These are phyloP conservation scores for Oplegnathus fasciatus DNA, from an alignment of 2,113 vertebrate genomes.

Conservation along the genomic window DNA sequence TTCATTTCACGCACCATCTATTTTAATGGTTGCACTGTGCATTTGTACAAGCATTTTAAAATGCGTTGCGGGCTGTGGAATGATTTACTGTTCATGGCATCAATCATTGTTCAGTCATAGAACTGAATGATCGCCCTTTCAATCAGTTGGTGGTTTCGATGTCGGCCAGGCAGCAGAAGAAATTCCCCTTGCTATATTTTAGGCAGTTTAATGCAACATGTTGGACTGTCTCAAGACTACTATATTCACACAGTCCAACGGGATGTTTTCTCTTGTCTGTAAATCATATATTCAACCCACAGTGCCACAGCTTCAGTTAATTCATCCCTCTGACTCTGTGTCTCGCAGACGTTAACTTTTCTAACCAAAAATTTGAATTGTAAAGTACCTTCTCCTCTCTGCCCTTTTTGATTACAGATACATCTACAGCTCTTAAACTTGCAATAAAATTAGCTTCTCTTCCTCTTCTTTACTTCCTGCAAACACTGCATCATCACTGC, in stretches of 20 bases:
- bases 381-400: neutral
- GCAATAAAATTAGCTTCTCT: neutral
- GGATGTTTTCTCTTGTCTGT: no score
- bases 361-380: neutral
- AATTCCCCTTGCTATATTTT: neutral
- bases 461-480: neutral
- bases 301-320: neutral
- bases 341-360: neutral
- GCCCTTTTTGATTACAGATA: neutral
- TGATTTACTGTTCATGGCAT: slow-evolving; percentile 35
- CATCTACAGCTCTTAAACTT: neutral
- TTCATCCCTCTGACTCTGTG: slow-evolving; percentile 14
- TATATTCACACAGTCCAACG: no score
- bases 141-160: slow-evolving; percentile 11
- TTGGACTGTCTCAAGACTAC: no score
- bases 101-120: slow-evolving; percentile 42
- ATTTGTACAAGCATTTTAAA: slow-evolving; percentile 32
- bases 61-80: slow-evolving; percentile 10
- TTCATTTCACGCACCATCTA: slow-evolving; percentile 72
- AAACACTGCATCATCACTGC: neutral
- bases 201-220: no score
- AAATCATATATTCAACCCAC: neutral
- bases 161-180: neutral
- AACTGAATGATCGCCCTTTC: slow-evolving; percentile 30
- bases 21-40: slow-evolving; percentile 47